Evolutionary conservation across 2,797 vertebrate species (phyloP).

Genomic region (Macropodus opercularis): DNA sequence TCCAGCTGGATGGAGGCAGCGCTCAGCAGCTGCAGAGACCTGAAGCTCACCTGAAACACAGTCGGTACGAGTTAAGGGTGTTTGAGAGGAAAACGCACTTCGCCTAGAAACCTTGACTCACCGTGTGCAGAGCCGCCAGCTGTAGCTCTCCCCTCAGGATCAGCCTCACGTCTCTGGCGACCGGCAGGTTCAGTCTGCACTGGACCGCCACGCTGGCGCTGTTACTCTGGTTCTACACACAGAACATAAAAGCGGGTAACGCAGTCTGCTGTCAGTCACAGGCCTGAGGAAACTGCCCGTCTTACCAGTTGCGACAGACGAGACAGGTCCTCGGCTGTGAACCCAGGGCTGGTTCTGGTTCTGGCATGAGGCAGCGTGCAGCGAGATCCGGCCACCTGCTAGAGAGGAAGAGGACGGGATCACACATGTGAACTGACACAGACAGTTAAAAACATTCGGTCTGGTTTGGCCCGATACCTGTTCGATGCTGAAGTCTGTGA

Average conservation of each 20-base stretch:
- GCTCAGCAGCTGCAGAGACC: conserved; percentile 81
- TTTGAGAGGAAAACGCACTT: too few relatives aligned
- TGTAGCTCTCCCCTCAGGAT: conserved; percentile 83
- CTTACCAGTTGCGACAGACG: conserved; percentile 86
- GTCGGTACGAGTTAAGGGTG: too few relatives aligned
- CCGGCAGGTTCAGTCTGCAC: conserved; percentile 80
- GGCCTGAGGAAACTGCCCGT: rapidly evolving
- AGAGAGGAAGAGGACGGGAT: conserved; percentile 11
- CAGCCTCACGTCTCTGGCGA: conserved; percentile 80
- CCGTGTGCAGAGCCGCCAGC: conserved; percentile 81
- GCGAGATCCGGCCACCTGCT: conserved; percentile 57
- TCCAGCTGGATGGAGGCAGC: conserved; percentile 81
- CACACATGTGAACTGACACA: too few relatives aligned
- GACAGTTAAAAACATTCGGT: too few relatives aligned
- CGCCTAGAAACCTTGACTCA: too few relatives aligned
- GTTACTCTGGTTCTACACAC: conserved; percentile 87
- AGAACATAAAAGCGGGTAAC: background rate
- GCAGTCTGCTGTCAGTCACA: background rate
- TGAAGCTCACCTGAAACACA: conserved; percentile 87
- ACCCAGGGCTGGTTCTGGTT: conserved; percentile 14
- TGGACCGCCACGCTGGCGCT: conserved; percentile 76
- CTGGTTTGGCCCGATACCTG: conserved; percentile 67
- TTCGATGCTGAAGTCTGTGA: conserved; percentile 76
- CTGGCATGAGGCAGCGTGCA: conserved; percentile 60
- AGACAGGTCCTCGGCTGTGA: conserved; percentile 82